Base-by-base conservation (phyloP, 1,140 invertebrate genomes). In the Gonatopus flavifemur region DNA sequence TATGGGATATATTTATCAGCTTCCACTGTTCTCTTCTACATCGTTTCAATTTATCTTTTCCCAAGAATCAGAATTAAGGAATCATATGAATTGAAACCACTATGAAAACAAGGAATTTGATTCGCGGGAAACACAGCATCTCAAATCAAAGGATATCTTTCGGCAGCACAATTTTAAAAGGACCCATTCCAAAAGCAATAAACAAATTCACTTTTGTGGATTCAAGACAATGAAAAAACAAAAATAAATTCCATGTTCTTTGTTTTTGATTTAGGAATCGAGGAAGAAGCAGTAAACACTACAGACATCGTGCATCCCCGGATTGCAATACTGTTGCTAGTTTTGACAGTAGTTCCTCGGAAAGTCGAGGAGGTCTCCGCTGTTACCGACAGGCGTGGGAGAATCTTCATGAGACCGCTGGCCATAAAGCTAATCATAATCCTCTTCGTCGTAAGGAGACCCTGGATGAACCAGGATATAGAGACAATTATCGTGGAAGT, bases 341-440 rank as follows among this genome's bases (percentile, higher is more conserved):
- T 22, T 88, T 91, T 62, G 89, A 91, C 64, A 91, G 89, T 39
- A 89, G 89, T 48, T 88, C 88, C 38, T 91, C 89, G 0, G 90
- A 92, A 59, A 90, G 89, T 12, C 82, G 90, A 32, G 86, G 82
- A 25, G 84, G 91, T 25, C 79, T 94, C 41, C 85, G 90, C 59
- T 88, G 88, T 64, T 95, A 95, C 76, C 83, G 90, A 13, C 88
- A 92, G 70, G 92, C 92, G 3, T 95, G 93, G 93, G 91, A 94
- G 65, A 93, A 94, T 70, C 81, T 95, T 3, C 90, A 93, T 67
- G 89, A 93, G 74, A 88, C 88, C 12, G 82, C 88, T 9, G 83
- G 85, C 19, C 82, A 82, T 35, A 84, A 84, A 64, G 74, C 81
- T 16, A 79, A 77, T 39, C 82, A 83, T 61, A 79, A 82, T 31